These are phyloP conservation scores for Dasyurus viverrinus DNA, from an alignment of 2,113 vertebrate species.

Conservation along the genomic window DNA sequence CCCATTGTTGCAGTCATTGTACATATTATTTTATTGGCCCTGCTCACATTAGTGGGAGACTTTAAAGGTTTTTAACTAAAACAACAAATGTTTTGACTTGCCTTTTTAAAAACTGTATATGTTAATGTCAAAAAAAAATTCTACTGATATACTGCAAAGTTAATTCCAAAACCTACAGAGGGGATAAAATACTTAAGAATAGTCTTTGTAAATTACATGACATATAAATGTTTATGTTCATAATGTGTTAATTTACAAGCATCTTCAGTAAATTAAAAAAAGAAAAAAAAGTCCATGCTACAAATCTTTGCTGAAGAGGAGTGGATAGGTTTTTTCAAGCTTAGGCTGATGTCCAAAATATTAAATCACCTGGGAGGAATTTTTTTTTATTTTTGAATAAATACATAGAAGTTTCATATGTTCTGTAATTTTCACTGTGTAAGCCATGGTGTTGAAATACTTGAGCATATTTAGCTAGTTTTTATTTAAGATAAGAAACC, in stretches of 20 bases:
- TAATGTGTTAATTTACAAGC: neutral
- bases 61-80: neutral
- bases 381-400: constrained; percentile 17
- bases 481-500: constrained; percentile 5
- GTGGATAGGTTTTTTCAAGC: constrained; percentile 13
- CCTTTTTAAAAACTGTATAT: neutral
- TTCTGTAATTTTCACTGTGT: constrained; percentile 19
- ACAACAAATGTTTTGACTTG: neutral
- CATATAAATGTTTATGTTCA: constrained; percentile 7
- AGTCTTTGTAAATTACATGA: constrained; percentile 8
- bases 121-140: neutral
- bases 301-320: neutral
- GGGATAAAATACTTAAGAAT: neutral
- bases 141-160: neutral
- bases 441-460: neutral
- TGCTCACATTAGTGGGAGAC: neutral
- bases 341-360: neutral
- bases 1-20: neutral
- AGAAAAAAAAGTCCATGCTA: neutral
- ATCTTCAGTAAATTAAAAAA: neutral
- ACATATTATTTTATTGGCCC: neutral
- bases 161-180: neutral
- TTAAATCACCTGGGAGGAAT: constrained; percentile 13
- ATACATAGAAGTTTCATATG: neutral
- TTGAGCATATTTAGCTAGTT: constrained; percentile 15